Base-by-base conservation (phyloP, 2,888 invertebrate species). In the Microctonus brassicae region DNA sequence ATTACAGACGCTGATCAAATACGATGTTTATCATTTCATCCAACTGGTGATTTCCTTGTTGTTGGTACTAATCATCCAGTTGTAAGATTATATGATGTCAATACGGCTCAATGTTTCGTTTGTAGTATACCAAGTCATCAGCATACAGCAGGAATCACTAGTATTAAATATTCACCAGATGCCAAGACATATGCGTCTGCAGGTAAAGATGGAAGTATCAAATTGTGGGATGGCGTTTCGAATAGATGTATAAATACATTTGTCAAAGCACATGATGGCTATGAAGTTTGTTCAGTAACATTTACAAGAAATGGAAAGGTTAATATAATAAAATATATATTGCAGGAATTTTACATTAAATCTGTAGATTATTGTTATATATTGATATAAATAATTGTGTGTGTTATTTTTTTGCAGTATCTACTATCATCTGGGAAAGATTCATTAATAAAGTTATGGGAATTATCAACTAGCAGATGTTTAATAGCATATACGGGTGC, bases 401-500 rank as follows among this genome's bases (percentile, higher is more conserved):
- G 11, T 63, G 24, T 57, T n/a, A n/a, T n/a, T n/a, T n/a, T n/a
- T n/a, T n/a, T n/a, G 26, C 86, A 97, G 95, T 99, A 99, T 88
- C 90, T 99, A 4, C 87, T 99, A 20, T 97, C 98, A 0, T 95
- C 97, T 11, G 99, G 98, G 0, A 93, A 97, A 90, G 99, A 99
- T 88, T 98, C 98, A 0, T 90, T 98, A 29, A 97, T 99, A 17
- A 99, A 99, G 87, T 89, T 99, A 11, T 99, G 99, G 99, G 99
- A 99, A 88, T 87, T 99, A 69, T 96, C 98, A 0, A 98, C 99
- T 9, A 97, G 97, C 81, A 91, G 99, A 24, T 99, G 99, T 86
- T 90, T 99, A 39, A 98, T 99, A 78, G 97, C 97, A 0, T 99
- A 99, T 86, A 99, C 99, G 0, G 99, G 99, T 22, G 97, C 97